Base-by-base conservation (phyloP, 2,797 vertebrate species). In the Crax fasciolata region DNA sequence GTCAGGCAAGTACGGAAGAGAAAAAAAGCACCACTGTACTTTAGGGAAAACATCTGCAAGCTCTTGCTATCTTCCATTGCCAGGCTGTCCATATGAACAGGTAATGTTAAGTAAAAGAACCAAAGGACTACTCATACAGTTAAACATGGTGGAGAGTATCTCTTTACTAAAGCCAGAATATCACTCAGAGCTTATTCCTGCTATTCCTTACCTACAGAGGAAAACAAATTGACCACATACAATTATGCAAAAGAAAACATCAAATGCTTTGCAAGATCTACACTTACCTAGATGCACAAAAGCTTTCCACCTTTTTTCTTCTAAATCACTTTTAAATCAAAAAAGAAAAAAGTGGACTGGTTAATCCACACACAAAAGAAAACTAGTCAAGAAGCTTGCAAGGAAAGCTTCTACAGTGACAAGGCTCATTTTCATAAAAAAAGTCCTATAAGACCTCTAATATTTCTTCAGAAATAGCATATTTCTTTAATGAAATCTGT, bases 11-110 rank as follows among this genome's bases (percentile, higher is more conserved):
- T 35, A 77, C 1, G 25, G 27, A 80, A 87, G 23, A 58, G 4
- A 57, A 1, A 3, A 75, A 54, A 28, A 24, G 39, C 0, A 10
- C 3, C 18, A 79, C 24, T 0, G 0, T n/a, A 43, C 51, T 85
- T 63, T 9, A 70, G 12, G 24, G 44, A 76, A 79, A 85, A 48
- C 2, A 32, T 35, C 16, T 63, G 13, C 39, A 87, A 79, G 38
- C 27, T 52, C 21, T 75, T 12, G 35, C 3, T 24, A 77, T 44
- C 4, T 72, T 32, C 41, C 30, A 51, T 6, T 25, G 28, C 25
- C 58, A 58, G 43, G 38, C 41, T 75, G 30, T 25, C 46, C 20
- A 17, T 4, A 38, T 16, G 32, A 78, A 68, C 0, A 1, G 3
- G 13, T 58, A 28, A 62, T 30, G 25, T 57, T 32, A 59, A 48